Percentiles rank a stretch among this genome's conserved stretches.
Evolutionary conservation across 23 tunicate species (phyloP).

Genomic region (Styela plicata): DNA sequence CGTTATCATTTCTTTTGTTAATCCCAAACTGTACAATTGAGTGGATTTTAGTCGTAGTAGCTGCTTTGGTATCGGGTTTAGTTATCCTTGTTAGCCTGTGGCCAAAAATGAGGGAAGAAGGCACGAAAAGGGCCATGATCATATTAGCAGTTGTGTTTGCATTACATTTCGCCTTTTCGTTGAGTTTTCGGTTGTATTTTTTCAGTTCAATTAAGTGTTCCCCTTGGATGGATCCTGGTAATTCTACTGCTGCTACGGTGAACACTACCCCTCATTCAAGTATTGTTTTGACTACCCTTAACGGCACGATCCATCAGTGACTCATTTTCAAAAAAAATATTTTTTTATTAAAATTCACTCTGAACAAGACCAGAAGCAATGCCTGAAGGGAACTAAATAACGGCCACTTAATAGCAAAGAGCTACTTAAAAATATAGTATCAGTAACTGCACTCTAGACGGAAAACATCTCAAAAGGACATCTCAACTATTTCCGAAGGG

Average conservation of each 20-base stretch:
- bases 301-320: not conserved
- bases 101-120: constrained; percentile 61
- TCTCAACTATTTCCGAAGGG: too few relatives aligned
- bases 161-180: constrained; percentile 45
- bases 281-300: not conserved
- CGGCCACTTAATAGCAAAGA: too few relatives aligned
- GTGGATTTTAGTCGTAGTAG: constrained; percentile 65
- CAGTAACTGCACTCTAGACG: too few relatives aligned
- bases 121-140: constrained; percentile 37
- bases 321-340: too few relatives aligned
- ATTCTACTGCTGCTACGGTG: not conserved
- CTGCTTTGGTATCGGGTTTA: constrained; percentile 56
- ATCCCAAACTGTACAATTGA: constrained; percentile 60
- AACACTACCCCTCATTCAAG: not conserved
- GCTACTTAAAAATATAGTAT: too few relatives aligned
- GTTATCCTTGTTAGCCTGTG: constrained; percentile 59
- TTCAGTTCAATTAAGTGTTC: constrained; percentile 38
- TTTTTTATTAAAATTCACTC: too few relatives aligned
- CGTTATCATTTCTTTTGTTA: constrained; percentile 53
- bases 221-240: not conserved
- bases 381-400: too few relatives aligned
- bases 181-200: constrained; percentile 54
- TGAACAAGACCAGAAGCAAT: too few relatives aligned
- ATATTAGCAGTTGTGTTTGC: constrained; percentile 26
- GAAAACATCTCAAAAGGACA: too few relatives aligned